Percentiles rank a stretch among this genome's conserved stretches.
phyloP scores from a whole-genome alignment of 2,797 vertebrate genomes.

The Oreochromis mossambicus region DNA sequence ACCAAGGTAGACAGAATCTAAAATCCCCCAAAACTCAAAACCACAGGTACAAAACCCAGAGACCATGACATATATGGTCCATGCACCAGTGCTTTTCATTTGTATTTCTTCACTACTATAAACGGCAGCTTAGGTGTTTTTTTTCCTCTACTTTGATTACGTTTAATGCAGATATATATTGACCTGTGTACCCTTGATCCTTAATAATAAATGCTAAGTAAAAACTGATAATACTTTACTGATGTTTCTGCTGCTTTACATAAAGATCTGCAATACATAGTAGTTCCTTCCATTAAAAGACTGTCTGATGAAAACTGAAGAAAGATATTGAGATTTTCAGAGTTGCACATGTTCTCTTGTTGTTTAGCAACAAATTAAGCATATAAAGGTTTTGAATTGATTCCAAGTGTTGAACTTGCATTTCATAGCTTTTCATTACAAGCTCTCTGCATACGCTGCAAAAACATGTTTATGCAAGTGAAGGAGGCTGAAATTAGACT shows the following conservation, averaged over 20 bases:
- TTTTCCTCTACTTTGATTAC: not conserved
- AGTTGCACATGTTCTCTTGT: not conserved
- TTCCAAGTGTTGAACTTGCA: not conserved
- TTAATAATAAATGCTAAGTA: not conserved
- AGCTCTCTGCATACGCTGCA: not conserved
- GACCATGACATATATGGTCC: not conserved
- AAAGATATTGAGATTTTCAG: not conserved
- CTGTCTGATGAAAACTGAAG: not conserved
- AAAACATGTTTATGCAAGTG: not conserved
- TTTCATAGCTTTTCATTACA: not conserved
- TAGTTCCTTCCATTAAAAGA: not conserved
- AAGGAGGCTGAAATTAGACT: not conserved
- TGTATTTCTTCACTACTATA: not conserved
- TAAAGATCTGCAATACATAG: not conserved
- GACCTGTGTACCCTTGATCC: not conserved
- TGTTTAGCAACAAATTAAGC: not conserved
- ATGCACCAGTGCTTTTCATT: not conserved
- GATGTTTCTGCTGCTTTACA: not conserved
- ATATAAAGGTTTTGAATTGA: not conserved
- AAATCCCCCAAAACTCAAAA: not conserved
- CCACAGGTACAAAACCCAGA: not conserved
- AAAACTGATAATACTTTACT: not conserved
- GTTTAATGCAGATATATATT: not conserved
- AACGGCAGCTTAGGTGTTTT: not conserved
- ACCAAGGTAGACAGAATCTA: not conserved